These are phyloP conservation scores for Lampropteryx suffumata DNA, from an alignment of 2,888 invertebrate species.

Conservation along the genomic window DNA sequence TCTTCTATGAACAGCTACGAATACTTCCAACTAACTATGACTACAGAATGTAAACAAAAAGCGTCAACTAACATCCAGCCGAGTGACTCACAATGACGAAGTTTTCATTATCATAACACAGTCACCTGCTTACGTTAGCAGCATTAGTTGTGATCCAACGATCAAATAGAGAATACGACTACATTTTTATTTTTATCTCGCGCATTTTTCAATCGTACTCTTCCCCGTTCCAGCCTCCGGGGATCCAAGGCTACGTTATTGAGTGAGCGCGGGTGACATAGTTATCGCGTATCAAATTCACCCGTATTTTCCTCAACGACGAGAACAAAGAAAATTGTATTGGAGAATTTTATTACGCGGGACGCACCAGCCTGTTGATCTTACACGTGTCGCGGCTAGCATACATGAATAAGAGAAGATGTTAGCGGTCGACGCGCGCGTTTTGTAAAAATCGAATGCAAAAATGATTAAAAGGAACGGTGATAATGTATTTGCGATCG, in stretches of 20 bases:
- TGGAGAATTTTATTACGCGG: conserved; percentile 59
- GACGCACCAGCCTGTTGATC: conserved; percentile 75
- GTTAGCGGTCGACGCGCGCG: conserved; percentile 68
- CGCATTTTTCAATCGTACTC: conserved; percentile 43
- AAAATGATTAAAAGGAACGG: conserved; percentile 82
- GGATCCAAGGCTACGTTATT: conserved; percentile 56
- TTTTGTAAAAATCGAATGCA: conserved; percentile 74
- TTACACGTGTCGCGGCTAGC: conserved; percentile 65
- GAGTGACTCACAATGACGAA: conserved; percentile 80
- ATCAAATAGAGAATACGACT: conserved; percentile 61
- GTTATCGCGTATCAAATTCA: conserved; percentile 50
- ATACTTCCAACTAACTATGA: conserved; percentile 42
- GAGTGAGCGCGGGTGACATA: conserved; percentile 63
- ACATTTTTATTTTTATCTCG: conserved; percentile 29
- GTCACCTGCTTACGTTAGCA: conserved; percentile 54
- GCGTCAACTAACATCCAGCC: conserved; percentile 73
- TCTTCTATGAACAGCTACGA: conserved; percentile 56
- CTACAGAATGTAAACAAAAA: conserved; percentile 72
- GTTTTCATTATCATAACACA: conserved; percentile 79
- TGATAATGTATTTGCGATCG: conserved; percentile 82
- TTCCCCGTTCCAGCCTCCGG: conserved; percentile 48
- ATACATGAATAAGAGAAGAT: conserved; percentile 70
- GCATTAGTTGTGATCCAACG: conserved; percentile 71
- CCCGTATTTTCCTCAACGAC: conserved; percentile 67
- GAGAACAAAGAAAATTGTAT: conserved; percentile 73